A percentile compares a stretch with the other conserved stretches of the same genome.
phyloP scores from a whole-genome alignment of 1,140 invertebrate genomes.

The Proctacanthus coquilletti region DNA sequence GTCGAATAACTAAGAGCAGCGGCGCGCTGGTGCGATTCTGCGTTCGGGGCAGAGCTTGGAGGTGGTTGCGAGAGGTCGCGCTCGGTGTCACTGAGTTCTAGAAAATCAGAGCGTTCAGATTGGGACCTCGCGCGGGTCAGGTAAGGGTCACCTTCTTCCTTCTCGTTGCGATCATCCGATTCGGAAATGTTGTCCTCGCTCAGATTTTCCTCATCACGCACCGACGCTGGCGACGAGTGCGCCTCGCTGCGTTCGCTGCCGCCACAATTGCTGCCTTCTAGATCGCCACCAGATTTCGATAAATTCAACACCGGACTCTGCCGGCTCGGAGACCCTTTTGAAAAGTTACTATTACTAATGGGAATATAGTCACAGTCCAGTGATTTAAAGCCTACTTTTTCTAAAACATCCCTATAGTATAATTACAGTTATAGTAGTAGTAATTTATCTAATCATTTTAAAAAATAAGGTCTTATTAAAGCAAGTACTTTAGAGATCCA shows the following conservation, averaged over 20 bases:
- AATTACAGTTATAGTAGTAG: too few relatives aligned
- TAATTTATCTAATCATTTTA: not conserved
- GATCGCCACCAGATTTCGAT: slow-evolving; percentile 57
- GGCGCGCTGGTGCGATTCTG: slow-evolving; percentile 17
- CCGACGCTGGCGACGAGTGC: slow-evolving; percentile 33
- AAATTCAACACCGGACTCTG: slow-evolving; percentile 82
- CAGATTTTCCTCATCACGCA: slow-evolving; percentile 56
- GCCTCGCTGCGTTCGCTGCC: slow-evolving; percentile 38
- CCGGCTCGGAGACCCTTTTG: slow-evolving; percentile 73
- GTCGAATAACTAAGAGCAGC: slow-evolving; percentile 17
- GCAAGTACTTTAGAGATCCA: too few relatives aligned
- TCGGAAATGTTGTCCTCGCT: slow-evolving; percentile 61
- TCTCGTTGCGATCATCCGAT: slow-evolving; percentile 44
- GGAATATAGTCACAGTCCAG: too few relatives aligned
- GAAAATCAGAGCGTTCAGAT: not conserved
- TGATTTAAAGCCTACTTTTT: too few relatives aligned
- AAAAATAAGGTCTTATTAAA: not conserved
- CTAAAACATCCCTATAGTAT: too few relatives aligned
- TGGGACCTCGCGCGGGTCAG: too few relatives aligned
- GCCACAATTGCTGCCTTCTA: slow-evolving; percentile 32
- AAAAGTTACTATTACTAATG: too few relatives aligned
- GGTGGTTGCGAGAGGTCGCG: slow-evolving; percentile 29
- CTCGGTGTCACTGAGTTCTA: slow-evolving; percentile 45
- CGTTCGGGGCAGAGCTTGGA: slow-evolving; percentile 17
- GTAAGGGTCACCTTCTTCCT: slow-evolving; percentile 71